phyloP scores from a whole-genome alignment of 2,888 invertebrate genomes.

The Therioaphis trifolii region DNA sequence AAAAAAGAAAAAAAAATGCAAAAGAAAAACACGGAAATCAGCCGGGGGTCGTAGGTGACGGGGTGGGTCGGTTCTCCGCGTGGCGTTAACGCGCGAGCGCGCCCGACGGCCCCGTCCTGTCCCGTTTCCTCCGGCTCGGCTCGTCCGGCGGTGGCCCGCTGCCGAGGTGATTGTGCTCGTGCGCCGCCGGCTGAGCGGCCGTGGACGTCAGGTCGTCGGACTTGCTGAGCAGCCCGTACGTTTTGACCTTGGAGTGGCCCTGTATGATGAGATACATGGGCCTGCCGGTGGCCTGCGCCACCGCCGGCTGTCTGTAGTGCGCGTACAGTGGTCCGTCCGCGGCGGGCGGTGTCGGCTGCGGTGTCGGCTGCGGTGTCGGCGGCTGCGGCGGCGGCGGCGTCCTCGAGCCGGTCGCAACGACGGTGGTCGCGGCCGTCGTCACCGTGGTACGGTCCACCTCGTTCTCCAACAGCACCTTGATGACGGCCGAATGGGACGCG shows the following conservation, averaged over 20 bases:
- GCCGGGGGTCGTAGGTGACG: not conserved
- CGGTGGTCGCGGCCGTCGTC: conserved; percentile 52
- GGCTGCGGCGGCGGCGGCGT: conserved; percentile 42
- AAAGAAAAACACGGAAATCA: no score
- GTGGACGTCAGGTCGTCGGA: conserved; percentile 17
- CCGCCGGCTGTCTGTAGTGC: conserved; percentile 74
- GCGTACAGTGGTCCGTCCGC: conserved; percentile 71
- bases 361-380: not conserved
- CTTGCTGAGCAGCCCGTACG: conserved; percentile 74
- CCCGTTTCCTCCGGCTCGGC: conserved; percentile 40
- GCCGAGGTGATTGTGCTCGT: conserved; percentile 46
- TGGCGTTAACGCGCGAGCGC: not conserved
- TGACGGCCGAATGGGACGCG: conserved; percentile 64
- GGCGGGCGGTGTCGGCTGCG: conserved; percentile 38
- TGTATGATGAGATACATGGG: conserved; percentile 83
- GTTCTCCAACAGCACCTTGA: conserved; percentile 64
- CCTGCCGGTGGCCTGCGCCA: conserved; percentile 72
- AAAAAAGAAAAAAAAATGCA: no score
- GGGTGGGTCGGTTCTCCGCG: no score
- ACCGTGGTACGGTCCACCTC: conserved; percentile 65
- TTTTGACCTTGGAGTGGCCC: conserved; percentile 87
- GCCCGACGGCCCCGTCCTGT: no score
- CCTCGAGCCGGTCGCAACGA: not conserved
- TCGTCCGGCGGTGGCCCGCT: conserved; percentile 10
- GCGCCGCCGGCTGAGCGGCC: not conserved